These are phyloP conservation scores for Oncorhynchus mykiss DNA, from an alignment of 2,113 vertebrate species.

Conservation along the genomic window DNA sequence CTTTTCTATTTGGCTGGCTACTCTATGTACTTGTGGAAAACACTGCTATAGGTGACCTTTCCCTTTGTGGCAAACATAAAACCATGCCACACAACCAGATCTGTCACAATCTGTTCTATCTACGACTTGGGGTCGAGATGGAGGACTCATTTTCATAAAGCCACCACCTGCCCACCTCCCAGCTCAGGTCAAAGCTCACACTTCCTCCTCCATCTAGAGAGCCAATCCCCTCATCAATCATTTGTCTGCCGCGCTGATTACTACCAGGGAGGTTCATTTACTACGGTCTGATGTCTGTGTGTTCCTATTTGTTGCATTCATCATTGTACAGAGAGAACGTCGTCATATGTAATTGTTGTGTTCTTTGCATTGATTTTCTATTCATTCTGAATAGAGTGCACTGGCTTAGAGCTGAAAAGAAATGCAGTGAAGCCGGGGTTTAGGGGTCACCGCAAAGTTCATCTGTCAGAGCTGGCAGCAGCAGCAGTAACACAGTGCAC, in stretches of 20 bases:
- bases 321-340: background rate
- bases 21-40: too few relatives aligned
- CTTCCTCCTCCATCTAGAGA: background rate
- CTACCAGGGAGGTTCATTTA: background rate
- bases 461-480: slow-evolving; percentile 25
- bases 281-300: background rate
- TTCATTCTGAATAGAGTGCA: background rate
- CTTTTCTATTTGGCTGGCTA: too few relatives aligned
- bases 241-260: background rate
- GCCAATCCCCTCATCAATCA: slow-evolving; percentile 15
- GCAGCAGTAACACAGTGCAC: background rate
- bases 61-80: background rate
- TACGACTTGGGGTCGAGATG: background rate
- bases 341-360: background rate
- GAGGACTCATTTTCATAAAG: background rate
- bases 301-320: background rate
- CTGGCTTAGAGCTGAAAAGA: slow-evolving; percentile 2
- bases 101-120: background rate
- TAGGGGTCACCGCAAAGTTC: slow-evolving; percentile 21
- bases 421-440: background rate
- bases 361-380: slow-evolving; percentile 17
- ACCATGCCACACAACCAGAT: background rate
- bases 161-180: background rate
- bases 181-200: slow-evolving; percentile 1
- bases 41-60: background rate